Base-by-base conservation (phyloP, 2,113 vertebrate species). In the Cephalopholis sonnerati region DNA sequence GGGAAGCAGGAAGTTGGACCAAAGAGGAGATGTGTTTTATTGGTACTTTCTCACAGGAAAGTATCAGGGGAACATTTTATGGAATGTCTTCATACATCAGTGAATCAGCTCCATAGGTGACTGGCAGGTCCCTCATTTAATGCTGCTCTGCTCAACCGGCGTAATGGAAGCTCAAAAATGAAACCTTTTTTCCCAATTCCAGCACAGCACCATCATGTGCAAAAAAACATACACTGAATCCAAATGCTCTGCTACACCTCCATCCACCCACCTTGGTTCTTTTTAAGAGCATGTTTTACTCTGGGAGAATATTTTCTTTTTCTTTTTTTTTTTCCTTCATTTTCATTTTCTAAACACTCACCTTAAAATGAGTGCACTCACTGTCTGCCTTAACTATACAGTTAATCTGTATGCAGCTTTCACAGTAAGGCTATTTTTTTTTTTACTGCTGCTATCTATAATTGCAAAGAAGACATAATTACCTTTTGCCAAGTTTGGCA, bases 391-490 rank as follows among this genome's bases (percentile, higher is more conserved):
- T 66, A 73, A 83, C 77, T 70, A 10, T 74, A 32, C 57, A 70
- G 36, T 76, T 46, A n/a, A 82, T 82, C 81, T 74, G 51, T 39
- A 79, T 76, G 75, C 83, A 79, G 64, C 67, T 20, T 76, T 79
- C 66, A 73, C 44, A 65, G 22, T 64, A 5, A 73, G 66, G 46
- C 10, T 25, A 11, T 44, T 68, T 75, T n/a, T 70, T n/a, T 70
- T 50, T 63, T 72, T 71, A 66, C 41, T 50, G 62, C 72, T 50
- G 27, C 55, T 85, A 79, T 90, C 76, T 90, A 77, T 81, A 77
- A 81, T 83, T 83, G 80, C 76, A 77, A 66, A 70, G 57, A 83
- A n/a, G 15, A 73, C 69, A 76, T 83, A 86, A 88, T 81, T 81
- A 76, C 69, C 59, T 81, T 78, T 73, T 73, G 27, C 63, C 27